phyloP scores from a whole-genome alignment of 2,797 vertebrate genomes.

The Coregonus ussuriensis region DNA sequence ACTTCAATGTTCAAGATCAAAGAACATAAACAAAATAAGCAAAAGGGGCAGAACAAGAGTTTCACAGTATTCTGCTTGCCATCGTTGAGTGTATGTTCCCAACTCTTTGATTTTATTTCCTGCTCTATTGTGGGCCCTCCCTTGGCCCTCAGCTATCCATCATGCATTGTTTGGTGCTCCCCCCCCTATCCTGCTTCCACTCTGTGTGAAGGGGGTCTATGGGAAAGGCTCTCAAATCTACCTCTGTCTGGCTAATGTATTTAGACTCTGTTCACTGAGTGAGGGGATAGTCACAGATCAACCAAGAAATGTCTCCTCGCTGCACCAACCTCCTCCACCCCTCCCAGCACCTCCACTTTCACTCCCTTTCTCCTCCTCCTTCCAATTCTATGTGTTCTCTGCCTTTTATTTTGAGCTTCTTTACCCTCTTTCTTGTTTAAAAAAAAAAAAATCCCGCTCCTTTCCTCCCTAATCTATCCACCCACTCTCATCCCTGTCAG shows the following conservation, averaged over 20 bases:
- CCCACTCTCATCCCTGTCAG: not conserved
- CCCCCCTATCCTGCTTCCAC: conserved; percentile 2
- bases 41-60: not conserved
- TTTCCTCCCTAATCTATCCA: conserved; percentile 3
- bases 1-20: conserved; percentile 12
- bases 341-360: not conserved
- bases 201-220: conserved; percentile 8
- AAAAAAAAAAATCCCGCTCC: not conserved
- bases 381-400: not conserved
- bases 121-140: conserved; percentile 1
- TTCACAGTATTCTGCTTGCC: conserved; percentile 7
- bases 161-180: conserved; percentile 21
- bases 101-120: conserved; percentile 13
- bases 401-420: not conserved
- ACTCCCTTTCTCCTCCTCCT: not conserved
- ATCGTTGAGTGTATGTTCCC: not conserved
- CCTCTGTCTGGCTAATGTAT: conserved; percentile 30
- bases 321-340: not conserved
- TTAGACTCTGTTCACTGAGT: conserved; percentile 22
- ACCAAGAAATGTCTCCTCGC: conserved; percentile 22
- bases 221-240: conserved; percentile 22
- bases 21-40: not conserved
- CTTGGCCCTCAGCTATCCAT: conserved; percentile 25
- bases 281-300: conserved; percentile 10
- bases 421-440: not conserved